Evolutionary conservation across 2,797 vertebrate genomes (phyloP).

Genomic region (Adrianichthys oophorus): DNA sequence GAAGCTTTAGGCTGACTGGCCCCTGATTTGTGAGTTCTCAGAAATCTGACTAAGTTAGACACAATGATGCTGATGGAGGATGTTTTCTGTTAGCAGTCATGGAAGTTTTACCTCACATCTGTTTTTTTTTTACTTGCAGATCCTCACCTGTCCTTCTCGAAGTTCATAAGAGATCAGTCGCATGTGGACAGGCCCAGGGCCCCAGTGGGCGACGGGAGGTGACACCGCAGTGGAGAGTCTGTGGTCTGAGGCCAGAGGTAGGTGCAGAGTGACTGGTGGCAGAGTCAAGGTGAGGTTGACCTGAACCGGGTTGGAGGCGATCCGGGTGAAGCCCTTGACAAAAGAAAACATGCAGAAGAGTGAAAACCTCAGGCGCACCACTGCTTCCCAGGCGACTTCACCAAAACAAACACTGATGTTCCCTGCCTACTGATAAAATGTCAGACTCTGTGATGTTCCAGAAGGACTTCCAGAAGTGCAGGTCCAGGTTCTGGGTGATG

Average conservation of each 20-base stretch:
- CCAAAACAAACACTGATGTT: slow-evolving; percentile 2
- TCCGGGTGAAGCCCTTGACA: slow-evolving; percentile 73
- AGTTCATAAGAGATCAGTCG: slow-evolving; percentile 77
- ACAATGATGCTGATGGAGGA: too few species aligned
- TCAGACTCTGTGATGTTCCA: slow-evolving; percentile 82
- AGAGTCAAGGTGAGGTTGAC: slow-evolving; percentile 74
- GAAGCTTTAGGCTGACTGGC: too few species aligned
- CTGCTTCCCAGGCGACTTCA: background rate
- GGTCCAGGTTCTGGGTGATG: slow-evolving; percentile 80
- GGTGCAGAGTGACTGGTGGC: slow-evolving; percentile 63
- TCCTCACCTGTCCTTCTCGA: slow-evolving; percentile 76
- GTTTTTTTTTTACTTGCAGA: background rate
- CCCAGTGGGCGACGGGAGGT: slow-evolving; percentile 78
- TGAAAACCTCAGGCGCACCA: background rate
- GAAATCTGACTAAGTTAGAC: too few species aligned
- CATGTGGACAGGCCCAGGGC: slow-evolving; percentile 74
- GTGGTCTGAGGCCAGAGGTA: slow-evolving; percentile 76
- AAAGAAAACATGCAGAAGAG: background rate
- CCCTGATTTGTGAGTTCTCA: too few species aligned
- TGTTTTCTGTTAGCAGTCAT: too few species aligned
- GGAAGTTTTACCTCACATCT: too few species aligned
- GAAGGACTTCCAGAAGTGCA: slow-evolving; percentile 83
- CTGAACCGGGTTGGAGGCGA: slow-evolving; percentile 68
- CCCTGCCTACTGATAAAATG: slow-evolving; percentile 73
- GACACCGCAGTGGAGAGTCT: slow-evolving; percentile 57